A percentile compares a stretch with the other conserved stretches of the same genome.
Conservation (phyloP, 2,113 vertebrate species). For the Psilopogon haemacephalus region DNA sequence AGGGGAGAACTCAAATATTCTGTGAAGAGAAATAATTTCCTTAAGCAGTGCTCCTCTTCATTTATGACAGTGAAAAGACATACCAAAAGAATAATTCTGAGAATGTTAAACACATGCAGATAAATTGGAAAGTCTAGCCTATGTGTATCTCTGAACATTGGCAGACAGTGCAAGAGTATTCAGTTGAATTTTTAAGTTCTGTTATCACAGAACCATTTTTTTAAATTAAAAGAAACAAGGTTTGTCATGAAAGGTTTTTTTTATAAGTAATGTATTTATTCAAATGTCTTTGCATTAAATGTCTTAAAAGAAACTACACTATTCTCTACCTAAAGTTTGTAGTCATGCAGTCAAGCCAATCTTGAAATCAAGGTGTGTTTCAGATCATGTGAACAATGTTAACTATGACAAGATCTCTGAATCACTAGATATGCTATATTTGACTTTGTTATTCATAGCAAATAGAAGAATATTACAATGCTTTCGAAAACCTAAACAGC, state of each 20-base stretch:
- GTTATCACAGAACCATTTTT: background rate
- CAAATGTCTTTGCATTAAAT: background rate
- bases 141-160: background rate
- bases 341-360: background rate
- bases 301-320: background rate
- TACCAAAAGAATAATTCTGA: background rate
- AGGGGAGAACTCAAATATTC: background rate
- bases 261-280: background rate
- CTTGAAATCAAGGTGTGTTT: background rate
- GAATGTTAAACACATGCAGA: background rate
- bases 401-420: background rate
- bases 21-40: background rate
- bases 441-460: slow-evolving; percentile 2
- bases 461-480: background rate
- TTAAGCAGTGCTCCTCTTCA: background rate
- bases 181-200: background rate
- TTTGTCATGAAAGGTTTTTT: background rate
- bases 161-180: background rate
- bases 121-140: background rate
- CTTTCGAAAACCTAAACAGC: background rate
- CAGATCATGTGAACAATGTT: background rate
- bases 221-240: background rate
- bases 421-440: background rate
- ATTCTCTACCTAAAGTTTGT: background rate
- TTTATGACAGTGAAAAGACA: background rate